phyloP scores from a whole-genome alignment of 2,888 invertebrate genomes.

The Ophion ventricosus region DNA sequence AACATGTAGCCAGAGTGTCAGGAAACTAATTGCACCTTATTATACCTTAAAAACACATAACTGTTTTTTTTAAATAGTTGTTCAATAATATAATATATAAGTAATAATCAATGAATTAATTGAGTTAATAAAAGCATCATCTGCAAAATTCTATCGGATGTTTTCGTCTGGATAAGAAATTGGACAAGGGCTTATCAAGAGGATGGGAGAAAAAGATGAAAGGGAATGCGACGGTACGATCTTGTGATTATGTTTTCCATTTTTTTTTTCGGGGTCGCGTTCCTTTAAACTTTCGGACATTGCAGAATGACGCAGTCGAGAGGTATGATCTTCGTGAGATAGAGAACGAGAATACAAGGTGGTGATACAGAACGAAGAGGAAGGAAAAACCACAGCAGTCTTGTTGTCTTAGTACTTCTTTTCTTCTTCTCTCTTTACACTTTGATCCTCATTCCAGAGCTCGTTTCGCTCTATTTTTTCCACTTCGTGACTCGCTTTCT shows the following conservation, averaged over 20 bases:
- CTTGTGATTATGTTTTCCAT: slow-evolving; percentile 8
- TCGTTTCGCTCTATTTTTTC: slow-evolving; percentile 29
- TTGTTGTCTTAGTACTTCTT: slow-evolving; percentile 25
- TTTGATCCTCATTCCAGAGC: slow-evolving; percentile 30
- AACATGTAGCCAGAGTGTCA: too few species aligned
- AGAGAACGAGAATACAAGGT: slow-evolving; percentile 32
- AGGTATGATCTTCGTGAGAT: slow-evolving; percentile 50
- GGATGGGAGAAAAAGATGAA: slow-evolving; percentile 42
- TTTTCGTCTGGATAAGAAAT: neutral
- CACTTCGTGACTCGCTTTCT: slow-evolving; percentile 55
- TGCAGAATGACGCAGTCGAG: slow-evolving; percentile 31
- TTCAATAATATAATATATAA: too few species aligned
- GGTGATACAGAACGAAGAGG: neutral
- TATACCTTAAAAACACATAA: too few species aligned
- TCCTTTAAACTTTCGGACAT: slow-evolving; percentile 34
- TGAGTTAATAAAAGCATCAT: neutral
- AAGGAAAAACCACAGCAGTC: slow-evolving; percentile 13
- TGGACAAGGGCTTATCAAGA: neutral
- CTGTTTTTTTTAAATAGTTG: too few species aligned
- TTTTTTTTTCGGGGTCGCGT: slow-evolving; percentile 32
- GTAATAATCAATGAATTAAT: neutral
- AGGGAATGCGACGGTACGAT: slow-evolving; percentile 39
- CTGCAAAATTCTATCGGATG: neutral
- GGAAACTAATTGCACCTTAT: too few species aligned
- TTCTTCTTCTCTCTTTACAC: slow-evolving; percentile 19